These are phyloP conservation scores for Dysdera silvatica DNA, from an alignment of 1,140 invertebrate species.

Conservation along the genomic window DNA sequence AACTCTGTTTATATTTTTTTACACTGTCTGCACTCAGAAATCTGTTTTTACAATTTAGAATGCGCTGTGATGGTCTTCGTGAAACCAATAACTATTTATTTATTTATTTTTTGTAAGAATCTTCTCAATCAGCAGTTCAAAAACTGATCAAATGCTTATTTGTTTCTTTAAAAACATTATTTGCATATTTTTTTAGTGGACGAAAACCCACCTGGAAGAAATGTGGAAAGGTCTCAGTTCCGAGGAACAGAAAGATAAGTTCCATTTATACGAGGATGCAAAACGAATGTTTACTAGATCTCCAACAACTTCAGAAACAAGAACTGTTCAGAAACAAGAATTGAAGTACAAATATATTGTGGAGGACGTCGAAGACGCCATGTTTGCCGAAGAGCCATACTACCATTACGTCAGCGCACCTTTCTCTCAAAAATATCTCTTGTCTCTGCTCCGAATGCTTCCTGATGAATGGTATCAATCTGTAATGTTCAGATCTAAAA, in stretches of 20 bases:
- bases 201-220: constrained; percentile 7
- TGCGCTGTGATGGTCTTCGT: too few species aligned
- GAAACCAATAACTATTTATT: too few species aligned
- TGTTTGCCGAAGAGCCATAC: constrained; percentile 15
- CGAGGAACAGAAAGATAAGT: background rate
- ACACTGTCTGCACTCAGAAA: too few species aligned
- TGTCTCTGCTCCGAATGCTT: background rate
- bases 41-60: too few species aligned
- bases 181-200: background rate
- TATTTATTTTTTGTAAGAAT: too few species aligned
- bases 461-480: too few species aligned
- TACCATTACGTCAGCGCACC: constrained; percentile 16
- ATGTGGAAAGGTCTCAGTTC: constrained; percentile 13
- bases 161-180: background rate
- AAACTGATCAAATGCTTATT: background rate
- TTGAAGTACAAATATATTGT: background rate
- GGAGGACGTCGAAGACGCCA: constrained; percentile 13
- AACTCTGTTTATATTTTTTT: too few species aligned
- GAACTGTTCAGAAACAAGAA: too few species aligned
- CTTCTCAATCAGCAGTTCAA: background rate
- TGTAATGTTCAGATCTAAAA: too few species aligned
- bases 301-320: background rate
- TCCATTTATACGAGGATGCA: background rate
- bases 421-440: background rate
- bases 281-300: background rate